Evolutionary conservation across 2,797 vertebrate species (phyloP).

Genomic region (Neostethus bicornis): DNA sequence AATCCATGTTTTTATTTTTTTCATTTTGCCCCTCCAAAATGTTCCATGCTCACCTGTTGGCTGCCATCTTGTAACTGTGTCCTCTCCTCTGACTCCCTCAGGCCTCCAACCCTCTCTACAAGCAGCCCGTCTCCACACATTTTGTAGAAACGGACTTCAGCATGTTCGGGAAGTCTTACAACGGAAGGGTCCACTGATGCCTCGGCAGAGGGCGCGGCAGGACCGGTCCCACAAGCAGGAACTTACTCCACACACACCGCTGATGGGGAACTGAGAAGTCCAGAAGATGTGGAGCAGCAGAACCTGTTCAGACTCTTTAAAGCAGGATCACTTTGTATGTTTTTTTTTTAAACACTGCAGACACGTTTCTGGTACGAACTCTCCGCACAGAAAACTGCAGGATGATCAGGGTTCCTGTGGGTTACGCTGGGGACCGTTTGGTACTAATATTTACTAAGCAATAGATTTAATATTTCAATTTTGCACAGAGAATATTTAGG

Average conservation of each 20-base stretch:
- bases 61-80: background rate
- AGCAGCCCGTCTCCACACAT: conserved; percentile 89
- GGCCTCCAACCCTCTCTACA: conserved; percentile 97
- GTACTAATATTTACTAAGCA: conserved; percentile 73
- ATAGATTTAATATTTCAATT: conserved; percentile 59
- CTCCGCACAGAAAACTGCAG: conserved; percentile 36
- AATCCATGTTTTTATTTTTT: too few relatives aligned
- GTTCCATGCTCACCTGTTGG: too few relatives aligned
- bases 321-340: conserved; percentile 63
- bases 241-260: conserved; percentile 8
- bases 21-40: too few relatives aligned
- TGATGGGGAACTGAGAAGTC: conserved; percentile 21
- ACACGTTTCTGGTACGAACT: conserved; percentile 51
- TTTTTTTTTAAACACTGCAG: conserved; percentile 71
- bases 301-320: conserved; percentile 18
- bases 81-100: conserved; percentile 46
- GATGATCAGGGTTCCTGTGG: conserved; percentile 25
- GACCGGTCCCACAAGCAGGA: conserved; percentile 73
- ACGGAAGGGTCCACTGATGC: conserved; percentile 89
- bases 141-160: conserved; percentile 87
- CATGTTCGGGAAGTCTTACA: conserved; percentile 89
- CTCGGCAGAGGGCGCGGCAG: conserved; percentile 64
- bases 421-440: conserved; percentile 38
- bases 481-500: conserved; percentile 72
- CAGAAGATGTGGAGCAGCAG: conserved; percentile 6